Percentiles rank a stretch among this genome's conserved stretches.
phyloP scores from a whole-genome alignment of 2,113 vertebrate genomes.

The Motacilla tschutschensis region DNA sequence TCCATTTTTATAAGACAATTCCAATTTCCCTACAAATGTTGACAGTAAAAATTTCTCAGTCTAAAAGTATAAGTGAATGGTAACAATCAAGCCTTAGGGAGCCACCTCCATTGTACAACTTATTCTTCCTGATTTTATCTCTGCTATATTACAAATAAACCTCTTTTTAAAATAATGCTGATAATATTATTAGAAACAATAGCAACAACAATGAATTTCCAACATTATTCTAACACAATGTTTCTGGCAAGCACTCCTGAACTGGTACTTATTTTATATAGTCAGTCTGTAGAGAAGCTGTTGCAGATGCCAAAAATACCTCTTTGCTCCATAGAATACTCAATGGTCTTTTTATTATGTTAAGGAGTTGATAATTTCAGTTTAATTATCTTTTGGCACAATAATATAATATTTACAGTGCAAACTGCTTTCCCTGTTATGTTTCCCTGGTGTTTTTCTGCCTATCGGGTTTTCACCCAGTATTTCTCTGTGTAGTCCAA shows the following conservation, averaged over 20 bases:
- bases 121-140: neutral
- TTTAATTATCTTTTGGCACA: slow-evolving; percentile 45
- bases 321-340: slow-evolving; percentile 18
- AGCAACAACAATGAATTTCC: neutral
- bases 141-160: neutral
- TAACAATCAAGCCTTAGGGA: neutral
- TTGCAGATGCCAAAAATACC: slow-evolving; percentile 17
- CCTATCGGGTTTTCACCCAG: neutral
- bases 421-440: neutral
- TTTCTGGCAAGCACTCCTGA: slow-evolving; percentile 24
- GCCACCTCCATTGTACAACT: neutral
- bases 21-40: neutral
- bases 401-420: neutral
- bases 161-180: neutral
- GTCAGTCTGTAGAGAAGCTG: neutral
- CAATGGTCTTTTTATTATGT: slow-evolving; percentile 23
- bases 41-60: neutral
- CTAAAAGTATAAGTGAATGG: neutral
- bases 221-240: neutral
- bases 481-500: neutral
- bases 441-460: slow-evolving; percentile 21
- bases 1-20: neutral
- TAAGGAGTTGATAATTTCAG: slow-evolving; percentile 3
- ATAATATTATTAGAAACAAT: neutral
- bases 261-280: neutral